Evolutionary conservation across 1,140 invertebrate genomes (phyloP).

Genomic region (Harpegnathos saltator): DNA sequence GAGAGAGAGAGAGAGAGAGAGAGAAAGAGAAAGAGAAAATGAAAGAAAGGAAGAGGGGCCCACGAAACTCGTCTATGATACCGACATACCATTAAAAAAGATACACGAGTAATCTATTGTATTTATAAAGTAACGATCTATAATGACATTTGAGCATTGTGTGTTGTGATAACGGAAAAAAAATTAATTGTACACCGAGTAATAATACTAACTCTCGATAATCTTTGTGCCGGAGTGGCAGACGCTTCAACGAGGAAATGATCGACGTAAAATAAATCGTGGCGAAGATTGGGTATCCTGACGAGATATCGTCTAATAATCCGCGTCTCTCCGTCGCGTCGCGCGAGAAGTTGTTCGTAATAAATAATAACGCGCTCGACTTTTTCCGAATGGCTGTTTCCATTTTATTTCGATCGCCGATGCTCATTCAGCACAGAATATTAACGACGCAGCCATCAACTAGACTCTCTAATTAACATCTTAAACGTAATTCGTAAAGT

Average conservation of each 20-base stretch:
- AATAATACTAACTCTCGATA: constrained; percentile 50
- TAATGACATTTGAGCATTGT: constrained; percentile 65
- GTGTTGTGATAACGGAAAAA: constrained; percentile 60
- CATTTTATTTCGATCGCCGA: constrained; percentile 34
- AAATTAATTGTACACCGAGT: constrained; percentile 61
- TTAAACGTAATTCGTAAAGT: constrained; percentile 16
- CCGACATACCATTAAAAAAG: constrained; percentile 68
- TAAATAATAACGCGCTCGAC: constrained; percentile 6
- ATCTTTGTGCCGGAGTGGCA: constrained; percentile 21
- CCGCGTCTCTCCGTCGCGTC: neutral
- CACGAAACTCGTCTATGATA: constrained; percentile 77
- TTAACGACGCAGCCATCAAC: constrained; percentile 7
- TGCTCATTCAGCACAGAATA: constrained; percentile 42
- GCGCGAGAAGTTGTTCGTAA: neutral
- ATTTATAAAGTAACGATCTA: constrained; percentile 71
- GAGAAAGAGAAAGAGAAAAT: constrained; percentile 58
- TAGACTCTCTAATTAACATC: constrained; percentile 38
- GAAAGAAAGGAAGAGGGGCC: constrained; percentile 71
- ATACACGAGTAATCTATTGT: constrained; percentile 72
- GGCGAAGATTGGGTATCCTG: neutral
- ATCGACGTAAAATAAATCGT: neutral
- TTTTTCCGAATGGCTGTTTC: constrained; percentile 34
- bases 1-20: neutral
- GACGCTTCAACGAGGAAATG: constrained; percentile 29
- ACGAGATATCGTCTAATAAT: too few species aligned